Evolutionary conservation across 2,113 vertebrate species (phyloP), one percentile per base, ranked within the genome.

Genomic region (Xenopus tropicalis): DNA sequence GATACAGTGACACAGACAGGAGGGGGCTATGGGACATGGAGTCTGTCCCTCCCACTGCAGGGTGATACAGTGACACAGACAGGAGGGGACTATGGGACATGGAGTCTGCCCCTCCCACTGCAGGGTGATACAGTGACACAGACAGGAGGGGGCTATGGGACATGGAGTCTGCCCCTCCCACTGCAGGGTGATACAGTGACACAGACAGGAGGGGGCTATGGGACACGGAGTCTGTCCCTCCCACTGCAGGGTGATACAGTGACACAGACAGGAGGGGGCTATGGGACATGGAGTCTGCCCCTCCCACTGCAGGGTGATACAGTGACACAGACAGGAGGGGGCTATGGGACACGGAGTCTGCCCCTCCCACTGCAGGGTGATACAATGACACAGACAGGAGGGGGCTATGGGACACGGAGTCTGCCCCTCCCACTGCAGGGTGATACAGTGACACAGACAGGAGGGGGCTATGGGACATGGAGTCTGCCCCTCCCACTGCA

Each of bases 1-100:
- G 11, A 6, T 6, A 11, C 5, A 29, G 61, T 24, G 23, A 62
- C 25, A 3, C 22, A 16, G 13, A 62, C 20, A 21, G 21, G 13
- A 23, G 58, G 44, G 22, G 21, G 5, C n/a, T 22, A 23, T 23
- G 22, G 13, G 58, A 22, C 4, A 20, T 61, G 12, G n/a, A 22
- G 58, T 23, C 58, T 22, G 20, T 61, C 58, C 20, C 58, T 62
- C 61, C 23, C 61, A 62, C 20, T 25, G 16, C 61, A 56, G 63
- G 19, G 58, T 29, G 25, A 29, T 29, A 29, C 25, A 29, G 25
- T 29, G 25, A 23, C 11, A 61, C 1, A 22, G n/a, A n/a, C n/a
- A 11, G 21, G 58, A 61, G 6, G 22, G 58, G 23, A 11, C 5
- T 23, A 13, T 23, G 22, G 22, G 58, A n/a, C n/a, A n/a, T n/a